These are phyloP conservation scores for Montipora efflorescens DNA, from an alignment of 64 coral and sea anemone genomes.

Conservation along the genomic window DNA sequence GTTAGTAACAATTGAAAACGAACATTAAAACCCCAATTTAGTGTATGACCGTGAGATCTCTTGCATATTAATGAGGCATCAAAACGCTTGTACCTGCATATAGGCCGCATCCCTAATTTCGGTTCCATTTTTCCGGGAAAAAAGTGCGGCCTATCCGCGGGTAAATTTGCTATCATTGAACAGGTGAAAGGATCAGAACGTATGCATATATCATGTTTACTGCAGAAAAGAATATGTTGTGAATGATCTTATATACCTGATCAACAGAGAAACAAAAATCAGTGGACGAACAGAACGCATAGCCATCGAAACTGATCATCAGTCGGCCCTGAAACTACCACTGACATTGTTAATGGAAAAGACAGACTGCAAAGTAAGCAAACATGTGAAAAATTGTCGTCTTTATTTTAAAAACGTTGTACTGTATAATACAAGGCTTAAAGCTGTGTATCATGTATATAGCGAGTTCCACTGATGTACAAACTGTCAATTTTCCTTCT, in stretches of 20 bases:
- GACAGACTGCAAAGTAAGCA: slow-evolving; percentile 74
- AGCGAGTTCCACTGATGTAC: too few relatives aligned
- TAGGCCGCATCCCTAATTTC: too few relatives aligned
- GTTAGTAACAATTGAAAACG: too few relatives aligned
- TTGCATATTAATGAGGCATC: too few relatives aligned
- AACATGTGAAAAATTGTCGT: slow-evolving; percentile 38
- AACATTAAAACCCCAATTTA: too few relatives aligned
- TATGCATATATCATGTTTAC: slow-evolving; percentile 12
- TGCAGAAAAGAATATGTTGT: not conserved
- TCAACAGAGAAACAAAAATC: slow-evolving; percentile 34
- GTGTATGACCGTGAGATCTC: too few relatives aligned
- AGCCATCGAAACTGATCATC: slow-evolving; percentile 80
- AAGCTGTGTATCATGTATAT: too few relatives aligned
- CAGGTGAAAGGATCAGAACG: not conserved
- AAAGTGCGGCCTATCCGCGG: too few relatives aligned
- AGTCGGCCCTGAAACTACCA: slow-evolving; percentile 76
- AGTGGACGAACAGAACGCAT: slow-evolving; percentile 64
- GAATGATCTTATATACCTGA: not conserved
- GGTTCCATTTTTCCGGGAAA: too few relatives aligned
- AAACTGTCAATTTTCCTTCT: too few relatives aligned
- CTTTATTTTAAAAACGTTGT: slow-evolving; percentile 10
- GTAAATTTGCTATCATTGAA: not conserved
- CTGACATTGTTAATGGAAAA: slow-evolving; percentile 56
- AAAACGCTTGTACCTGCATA: too few relatives aligned
- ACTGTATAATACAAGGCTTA: too few relatives aligned